Evolutionary conservation across 2,888 invertebrate genomes (phyloP).

Genomic region (Rhagium mordax): DNA sequence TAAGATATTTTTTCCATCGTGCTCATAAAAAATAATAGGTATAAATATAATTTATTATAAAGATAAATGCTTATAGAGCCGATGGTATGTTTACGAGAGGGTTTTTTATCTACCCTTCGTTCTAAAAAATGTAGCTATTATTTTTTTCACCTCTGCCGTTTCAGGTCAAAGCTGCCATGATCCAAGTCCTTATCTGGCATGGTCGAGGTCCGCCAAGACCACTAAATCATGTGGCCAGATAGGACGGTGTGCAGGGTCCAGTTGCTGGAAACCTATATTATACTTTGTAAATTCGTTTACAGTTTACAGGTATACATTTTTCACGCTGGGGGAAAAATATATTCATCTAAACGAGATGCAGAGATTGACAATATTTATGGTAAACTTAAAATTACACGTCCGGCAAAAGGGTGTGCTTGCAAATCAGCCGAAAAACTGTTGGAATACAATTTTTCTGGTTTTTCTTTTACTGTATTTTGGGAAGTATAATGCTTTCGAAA

Average conservation of each 20-base stretch:
- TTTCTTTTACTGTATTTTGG: too few species aligned
- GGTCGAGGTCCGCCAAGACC: conserved; percentile 62
- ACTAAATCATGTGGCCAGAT: conserved; percentile 65
- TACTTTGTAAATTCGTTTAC: conserved; percentile 12
- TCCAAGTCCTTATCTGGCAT: conserved; percentile 62
- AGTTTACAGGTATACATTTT: conserved; percentile 25
- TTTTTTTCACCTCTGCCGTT: conserved; percentile 63
- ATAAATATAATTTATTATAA: conserved; percentile 57
- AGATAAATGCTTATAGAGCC: conserved; percentile 56
- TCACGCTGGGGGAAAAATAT: not conserved
- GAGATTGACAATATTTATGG: too few species aligned
- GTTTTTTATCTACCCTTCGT: conserved; percentile 61
- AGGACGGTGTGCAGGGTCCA: conserved; percentile 21
- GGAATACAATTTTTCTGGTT: too few species aligned
- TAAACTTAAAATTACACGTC: too few species aligned
- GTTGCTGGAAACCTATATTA: not conserved
- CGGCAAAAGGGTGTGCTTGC: too few species aligned
- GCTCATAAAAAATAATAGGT: conserved; percentile 48
- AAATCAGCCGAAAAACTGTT: too few species aligned
- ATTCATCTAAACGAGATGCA: not conserved
- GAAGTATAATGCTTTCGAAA: too few species aligned
- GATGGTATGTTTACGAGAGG: conserved; percentile 60
- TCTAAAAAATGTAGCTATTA: conserved; percentile 63
- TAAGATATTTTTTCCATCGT: conserved; percentile 27
- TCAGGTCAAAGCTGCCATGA: conserved; percentile 63